phyloP scores from a whole-genome alignment of 1,140 invertebrate genomes.

The Andrena cerasifolii region DNA sequence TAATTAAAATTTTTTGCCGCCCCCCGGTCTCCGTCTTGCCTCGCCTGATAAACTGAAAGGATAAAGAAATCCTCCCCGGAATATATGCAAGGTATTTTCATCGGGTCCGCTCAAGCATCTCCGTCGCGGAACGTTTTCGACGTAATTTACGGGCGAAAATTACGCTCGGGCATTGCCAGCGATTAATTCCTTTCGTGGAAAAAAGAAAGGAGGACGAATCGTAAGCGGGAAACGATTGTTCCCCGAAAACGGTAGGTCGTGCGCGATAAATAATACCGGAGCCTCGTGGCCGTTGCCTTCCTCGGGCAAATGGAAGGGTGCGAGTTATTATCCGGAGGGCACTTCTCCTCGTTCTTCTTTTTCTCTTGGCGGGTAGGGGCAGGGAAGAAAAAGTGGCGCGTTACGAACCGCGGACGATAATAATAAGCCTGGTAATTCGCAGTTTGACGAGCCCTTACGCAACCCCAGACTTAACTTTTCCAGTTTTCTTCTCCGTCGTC shows the following conservation, averaged over 20 bases:
- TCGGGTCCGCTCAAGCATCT: neutral
- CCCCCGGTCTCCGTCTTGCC: neutral
- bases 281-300: conserved; percentile 10
- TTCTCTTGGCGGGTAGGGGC: conserved; percentile 8
- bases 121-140: neutral
- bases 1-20: conserved; percentile 42
- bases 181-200: conserved; percentile 18
- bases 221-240: conserved; percentile 28
- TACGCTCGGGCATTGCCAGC: neutral
- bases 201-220: neutral
- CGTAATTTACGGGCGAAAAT: conserved; percentile 26
- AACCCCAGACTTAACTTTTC: conserved; percentile 69
- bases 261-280: conserved; percentile 45
- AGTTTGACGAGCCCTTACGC: conserved; percentile 78
- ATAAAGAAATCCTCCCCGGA: conserved; percentile 47
- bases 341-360: conserved; percentile 58
- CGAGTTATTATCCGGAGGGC: conserved; percentile 69
- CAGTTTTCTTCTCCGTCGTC: conserved; percentile 71
- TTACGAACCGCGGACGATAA: conserved; percentile 75
- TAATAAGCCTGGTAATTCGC: conserved; percentile 81
- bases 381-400: conserved; percentile 67
- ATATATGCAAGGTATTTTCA: conserved; percentile 21
- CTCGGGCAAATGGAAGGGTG: conserved; percentile 65
- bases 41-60: conserved; percentile 39
- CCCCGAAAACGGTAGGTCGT: neutral